Percentiles rank a stretch among this genome's conserved stretches.
Evolutionary conservation across 2,797 vertebrate species (phyloP).

Genomic region (Macropodus opercularis): DNA sequence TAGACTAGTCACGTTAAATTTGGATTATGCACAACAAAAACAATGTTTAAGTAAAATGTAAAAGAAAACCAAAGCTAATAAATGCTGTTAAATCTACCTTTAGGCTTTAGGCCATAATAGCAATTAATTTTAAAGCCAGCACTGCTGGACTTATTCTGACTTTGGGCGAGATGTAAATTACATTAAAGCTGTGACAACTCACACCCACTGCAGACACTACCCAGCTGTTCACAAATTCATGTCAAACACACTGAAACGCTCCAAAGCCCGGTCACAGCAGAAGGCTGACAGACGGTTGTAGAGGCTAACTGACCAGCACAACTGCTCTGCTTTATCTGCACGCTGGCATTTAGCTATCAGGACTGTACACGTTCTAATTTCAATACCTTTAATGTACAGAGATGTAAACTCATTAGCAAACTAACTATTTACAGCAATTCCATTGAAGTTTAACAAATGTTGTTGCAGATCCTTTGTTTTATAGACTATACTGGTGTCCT

Average conservation of each 20-base stretch:
- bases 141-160: constrained; percentile 5
- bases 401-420: neutral
- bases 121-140: constrained; percentile 58
- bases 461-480: neutral
- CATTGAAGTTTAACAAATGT: neutral
- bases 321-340: neutral
- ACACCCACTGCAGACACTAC: too few species aligned
- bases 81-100: constrained; percentile 23
- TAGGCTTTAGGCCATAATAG: constrained; percentile 61
- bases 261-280: too few species aligned
- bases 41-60: constrained; percentile 24
- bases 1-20: constrained; percentile 44
- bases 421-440: neutral
- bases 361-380: neutral
- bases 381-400: too few species aligned
- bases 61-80: constrained; percentile 9
- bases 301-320: too few species aligned
- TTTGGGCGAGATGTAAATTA: neutral
- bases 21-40: constrained; percentile 63
- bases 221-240: too few species aligned
- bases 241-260: too few species aligned
- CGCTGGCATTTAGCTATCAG: neutral
- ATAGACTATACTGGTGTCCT: constrained; percentile 7
- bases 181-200: neutral
- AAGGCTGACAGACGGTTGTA: too few species aligned